Conservation (phyloP, 2,797 vertebrate species). For the Thalassophryne amazonica region DNA sequence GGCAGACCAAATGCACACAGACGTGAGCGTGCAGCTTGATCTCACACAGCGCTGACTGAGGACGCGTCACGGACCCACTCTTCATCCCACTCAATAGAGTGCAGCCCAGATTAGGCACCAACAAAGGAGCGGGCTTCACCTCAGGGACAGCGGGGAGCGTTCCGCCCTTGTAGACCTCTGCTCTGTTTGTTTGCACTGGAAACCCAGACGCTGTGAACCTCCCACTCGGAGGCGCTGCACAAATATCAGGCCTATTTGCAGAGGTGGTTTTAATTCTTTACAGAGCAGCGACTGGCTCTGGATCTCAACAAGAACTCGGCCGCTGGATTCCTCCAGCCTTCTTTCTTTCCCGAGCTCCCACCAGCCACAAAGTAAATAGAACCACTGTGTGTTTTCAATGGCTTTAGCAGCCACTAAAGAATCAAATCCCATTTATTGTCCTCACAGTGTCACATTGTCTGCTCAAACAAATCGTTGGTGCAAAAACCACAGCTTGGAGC, state of each 20-base stretch:
- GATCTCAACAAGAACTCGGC: conserved; percentile 48
- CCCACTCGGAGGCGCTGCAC: conserved; percentile 72
- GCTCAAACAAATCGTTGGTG: conserved; percentile 51
- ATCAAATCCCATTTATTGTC: conserved; percentile 69
- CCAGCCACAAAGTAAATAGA: conserved; percentile 66
- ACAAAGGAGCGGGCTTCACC: conserved; percentile 78
- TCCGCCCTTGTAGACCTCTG: conserved; percentile 74
- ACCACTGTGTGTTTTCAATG: conserved; percentile 69
- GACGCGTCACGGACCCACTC: conserved; percentile 59
- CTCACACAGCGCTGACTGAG: conserved; percentile 40
- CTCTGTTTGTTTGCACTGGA: conserved; percentile 84
- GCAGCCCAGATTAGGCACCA: conserved; percentile 76
- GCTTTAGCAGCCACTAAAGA: conserved; percentile 65
- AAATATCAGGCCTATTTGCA: conserved; percentile 77
- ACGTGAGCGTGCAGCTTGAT: conserved; percentile 65
- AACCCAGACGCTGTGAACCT: conserved; percentile 80
- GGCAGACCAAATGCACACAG: conserved; percentile 52
- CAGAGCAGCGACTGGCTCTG: conserved; percentile 69
- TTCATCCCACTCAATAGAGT: conserved; percentile 65
- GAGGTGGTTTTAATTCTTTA: conserved; percentile 80
- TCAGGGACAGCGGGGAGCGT: conserved; percentile 56
- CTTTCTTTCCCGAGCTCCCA: conserved; percentile 26
- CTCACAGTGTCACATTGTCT: conserved; percentile 60
- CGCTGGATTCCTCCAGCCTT: conserved; percentile 54
- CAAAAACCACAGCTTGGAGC: conserved; percentile 55